A percentile compares a stretch with the other conserved stretches of the same genome.
Conservation (phyloP, 35 echinoderm and acorn worm genomes). For the Apostichopus japonicus region DNA sequence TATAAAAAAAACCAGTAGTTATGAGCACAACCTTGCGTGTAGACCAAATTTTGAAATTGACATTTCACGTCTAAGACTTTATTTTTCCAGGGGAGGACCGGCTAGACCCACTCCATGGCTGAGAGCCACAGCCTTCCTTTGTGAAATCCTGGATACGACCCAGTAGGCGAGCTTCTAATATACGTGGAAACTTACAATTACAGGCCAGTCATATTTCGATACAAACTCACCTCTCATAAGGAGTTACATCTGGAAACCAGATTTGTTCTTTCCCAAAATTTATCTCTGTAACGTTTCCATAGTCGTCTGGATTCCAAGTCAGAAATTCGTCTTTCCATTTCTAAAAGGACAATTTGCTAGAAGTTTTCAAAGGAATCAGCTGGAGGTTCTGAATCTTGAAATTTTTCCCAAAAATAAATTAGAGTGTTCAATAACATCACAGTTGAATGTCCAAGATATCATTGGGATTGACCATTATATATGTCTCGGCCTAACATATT, state of each 20-base stretch:
- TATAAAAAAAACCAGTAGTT: too few species aligned
- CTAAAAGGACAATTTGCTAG: not conserved
- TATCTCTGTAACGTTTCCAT: conserved; percentile 27
- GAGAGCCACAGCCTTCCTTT: not conserved
- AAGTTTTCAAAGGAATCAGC: too few species aligned
- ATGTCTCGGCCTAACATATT: too few species aligned
- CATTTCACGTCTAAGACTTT: too few species aligned
- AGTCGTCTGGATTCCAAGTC: conserved; percentile 58
- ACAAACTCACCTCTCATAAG: conserved; percentile 32
- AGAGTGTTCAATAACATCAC: not conserved
- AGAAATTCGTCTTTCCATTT: conserved; percentile 62
- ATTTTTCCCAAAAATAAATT: not conserved
- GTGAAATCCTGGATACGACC: not conserved
- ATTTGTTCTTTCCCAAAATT: conserved; percentile 3
- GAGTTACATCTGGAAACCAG: conserved; percentile 58
- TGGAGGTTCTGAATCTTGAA: not conserved
- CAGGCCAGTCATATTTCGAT: not conserved
- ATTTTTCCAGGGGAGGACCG: not conserved
- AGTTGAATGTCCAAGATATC: not conserved
- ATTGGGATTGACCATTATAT: too few species aligned
- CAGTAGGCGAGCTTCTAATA: not conserved
- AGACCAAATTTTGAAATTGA: too few species aligned
- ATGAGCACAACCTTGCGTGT: too few species aligned
- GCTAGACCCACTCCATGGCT: not conserved
- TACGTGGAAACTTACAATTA: too few species aligned